Evolutionary conservation across 2,888 invertebrate genomes (phyloP), one percentile per base, ranked within the genome.

Genomic region (Heliconius cydno): DNA sequence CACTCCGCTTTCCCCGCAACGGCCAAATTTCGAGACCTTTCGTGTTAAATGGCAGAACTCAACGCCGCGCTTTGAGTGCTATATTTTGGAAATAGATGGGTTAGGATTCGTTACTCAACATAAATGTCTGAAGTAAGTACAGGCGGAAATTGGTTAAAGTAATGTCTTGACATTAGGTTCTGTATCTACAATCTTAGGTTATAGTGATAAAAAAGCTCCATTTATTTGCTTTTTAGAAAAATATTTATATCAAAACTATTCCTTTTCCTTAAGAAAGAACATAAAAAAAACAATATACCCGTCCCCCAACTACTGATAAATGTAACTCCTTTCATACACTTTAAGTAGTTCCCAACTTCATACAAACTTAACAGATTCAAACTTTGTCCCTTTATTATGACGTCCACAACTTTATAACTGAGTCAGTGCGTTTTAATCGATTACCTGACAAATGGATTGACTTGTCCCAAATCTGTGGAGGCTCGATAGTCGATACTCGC

Each of bases 391-490:
- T 60, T 38, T 57, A 73, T 73, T 34, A 28, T 46, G 38, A 30
- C 15, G 28, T 65, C 25, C 7, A 28, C 28, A 66, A 66, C 46
- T 75, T 46, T 66, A 65, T n/a, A 30, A 75, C 75, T 65, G 63
- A 73, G 34, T 73, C 57, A 75, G 65, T 66, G 66, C 65, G 75
- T 65, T 63, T 65, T 66, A 66, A 75, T 75, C 75, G 75, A 75
- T 75, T 75, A 65, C 65, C 75, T 75, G 75, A 65, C 66, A 75
- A 75, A 65, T 65, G 75, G 75, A 75, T 75, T 75, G 66, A 75
- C 75, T 75, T 75, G 75, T 66, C 46, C 75, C 28, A 75, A 75
- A 75, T 75, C 28, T 46, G 75, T 66, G 19, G 30, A 30, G 57
- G 73, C 57, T 34, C 57, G 60, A 60, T 60, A n/a, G n/a, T 73